Evolutionary conservation across 2,113 vertebrate genomes (phyloP), one percentile per base, ranked within the genome.

Genomic region (Carassius gibelio): DNA sequence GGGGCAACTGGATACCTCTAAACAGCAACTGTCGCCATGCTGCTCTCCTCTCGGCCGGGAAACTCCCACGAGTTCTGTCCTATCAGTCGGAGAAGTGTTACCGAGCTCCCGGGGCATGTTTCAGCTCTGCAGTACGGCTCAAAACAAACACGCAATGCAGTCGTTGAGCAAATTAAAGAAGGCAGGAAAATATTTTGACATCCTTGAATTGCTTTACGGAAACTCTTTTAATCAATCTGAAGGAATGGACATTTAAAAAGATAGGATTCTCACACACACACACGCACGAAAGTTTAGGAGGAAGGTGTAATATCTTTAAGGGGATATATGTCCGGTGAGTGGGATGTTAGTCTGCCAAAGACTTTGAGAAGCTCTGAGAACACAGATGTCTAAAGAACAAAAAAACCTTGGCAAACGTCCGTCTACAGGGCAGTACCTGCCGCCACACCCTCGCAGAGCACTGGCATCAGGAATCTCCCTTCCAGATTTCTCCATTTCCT

Each of bases 1-100:
- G 84, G 83, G 89, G 88, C 87, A 93, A 94, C 88, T 84, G 92
- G 91, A 94, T 90, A 92, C 93, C 87, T 90, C 90, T 72, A 57
- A 87, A 93, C 87, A 90, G 87, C 88, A 87, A 89, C 86, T 85
- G 88, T 90, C 87, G 76, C 81, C 84, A 71, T 68, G 84, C 81
- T 85, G 75, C 45, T 86, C 87, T 86, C 8, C 55, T 55, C 59
- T 30, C 48, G 10, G 48, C 50, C 10, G 74, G 83, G 85, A 83
- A 89, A 82, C 79, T 86, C 87, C 87, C 84, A 80, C 75, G 79
- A 81, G 85, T 50, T 69, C 81, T 83, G 66, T 74, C 48, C 72
- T 81, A 38, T 87, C 59, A 83, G 76, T 82, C 87, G 86, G 88
- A 93, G 91, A 89, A 92, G 84, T 36, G 72, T 80, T 79, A 45